Base-by-base conservation (phyloP, 2,113 vertebrate species). In the Andinoacara biseriatus region DNA sequence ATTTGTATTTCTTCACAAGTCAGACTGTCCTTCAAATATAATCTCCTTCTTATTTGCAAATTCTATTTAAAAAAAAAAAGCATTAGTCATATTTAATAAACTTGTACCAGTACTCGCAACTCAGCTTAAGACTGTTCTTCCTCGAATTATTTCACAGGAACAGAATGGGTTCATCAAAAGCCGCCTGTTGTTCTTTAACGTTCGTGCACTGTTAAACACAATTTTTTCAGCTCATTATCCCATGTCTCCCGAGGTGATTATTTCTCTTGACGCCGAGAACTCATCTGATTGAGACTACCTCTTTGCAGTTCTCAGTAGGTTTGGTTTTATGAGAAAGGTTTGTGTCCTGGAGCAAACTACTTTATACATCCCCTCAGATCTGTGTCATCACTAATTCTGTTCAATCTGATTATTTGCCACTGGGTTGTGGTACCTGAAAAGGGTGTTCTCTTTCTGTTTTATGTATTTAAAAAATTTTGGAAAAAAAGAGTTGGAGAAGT, bases 11-110 rank as follows among this genome's bases (percentile, higher is more conserved):
- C 63, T 10, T 8, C 38, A 80, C 7, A 49, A 59, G 57, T 13
- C 31, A 0, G 22, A 18, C 35, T 63, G 61, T 63, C 33, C n/a
- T 52, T 79, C 58, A 69, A 26, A 9, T 24, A 31, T 43, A 80
- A 84, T 86, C 76, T 13, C 18, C 13, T 20, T 54, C 43, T 52
- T 77, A 62, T 56, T 75, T 87, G 84, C 58, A 89, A 83, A 90
- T 78, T 35, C 80, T 76, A 62, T 72, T 72, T 7, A 5, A 5
- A 10, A 26, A n/a, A 5, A 5, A 10, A 26, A n/a, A 38, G 14
- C 7, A 83, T 84, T 78, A 61, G 81, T 81, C 78, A 84, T 60
- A 60, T 38, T 57, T 31, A 10, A 35, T 26, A 59, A 29, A 10
- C 9, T 24, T 7, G 43, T 58, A 59, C 29, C 69, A 40, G 38